Evolutionary conservation across 2,797 vertebrate species (phyloP), one percentile per base, ranked within the genome.

Genomic region (Nannoperca obscura): DNA sequence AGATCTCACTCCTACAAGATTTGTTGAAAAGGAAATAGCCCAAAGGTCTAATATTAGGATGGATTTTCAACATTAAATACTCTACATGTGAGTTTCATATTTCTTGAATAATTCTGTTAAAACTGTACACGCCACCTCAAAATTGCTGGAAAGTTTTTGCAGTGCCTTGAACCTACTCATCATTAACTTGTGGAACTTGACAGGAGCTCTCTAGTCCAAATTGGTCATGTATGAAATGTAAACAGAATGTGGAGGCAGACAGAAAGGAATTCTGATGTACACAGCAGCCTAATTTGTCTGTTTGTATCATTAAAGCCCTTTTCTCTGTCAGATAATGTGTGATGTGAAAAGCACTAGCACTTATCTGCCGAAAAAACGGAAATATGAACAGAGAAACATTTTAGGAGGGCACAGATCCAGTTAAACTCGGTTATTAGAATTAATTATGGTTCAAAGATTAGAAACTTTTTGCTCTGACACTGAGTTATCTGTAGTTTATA

Each of bases 41-140:
- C 91, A 91, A 76, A 93, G 90, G 91, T 93, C 92, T 92, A 91
- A 92, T 93, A 92, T 89, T 93, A 90, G 88, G 91, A 90, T 74
- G 74, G 64, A 85, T 93, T 89, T 86, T 87, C 75, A 77, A 81
- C 90, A 86, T 91, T 90, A 92, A 92, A 92, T 87, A 81, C 84
- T 83, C 65, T 15, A 79, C 74, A 82, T 58, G 62, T 61, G 24
- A 77, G 68, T 87, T 85, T 58, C 71, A 84, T 86, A 68, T 87
- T 88, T 82, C 66, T 80, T 74, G 70, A 86, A 86, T 88, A 88
- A 83, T 82, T 81, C 32, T 57, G 57, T 74, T 71, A 57, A 88
- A 89, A 85, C 46, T 82, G 64, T 71, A 55, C 76, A 65, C 36
- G 62, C 89, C 68, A 80, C 78, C 27, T 76, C 30, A 61, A 36